Percentiles rank a stretch among this genome's conserved stretches.
Evolutionary conservation across 2,797 vertebrate species (phyloP).

Genomic region (Dermochelys coriacea): DNA sequence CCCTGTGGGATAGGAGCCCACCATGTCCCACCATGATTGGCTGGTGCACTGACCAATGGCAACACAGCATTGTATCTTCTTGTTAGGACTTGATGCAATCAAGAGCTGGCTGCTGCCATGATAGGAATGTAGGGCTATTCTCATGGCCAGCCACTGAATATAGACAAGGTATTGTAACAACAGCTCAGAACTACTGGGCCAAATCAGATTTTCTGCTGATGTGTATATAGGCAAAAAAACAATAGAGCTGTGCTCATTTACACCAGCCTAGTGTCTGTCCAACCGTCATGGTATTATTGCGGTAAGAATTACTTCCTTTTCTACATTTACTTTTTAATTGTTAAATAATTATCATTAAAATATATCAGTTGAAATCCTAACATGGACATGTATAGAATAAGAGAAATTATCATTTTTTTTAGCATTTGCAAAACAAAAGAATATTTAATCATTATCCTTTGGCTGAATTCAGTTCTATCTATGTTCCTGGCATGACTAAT

Average conservation of each 20-base stretch:
- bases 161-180: background rate
- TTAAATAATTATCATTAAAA: background rate
- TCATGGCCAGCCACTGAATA: background rate
- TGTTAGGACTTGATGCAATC: background rate
- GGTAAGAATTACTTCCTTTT: no score
- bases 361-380: background rate
- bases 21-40: background rate
- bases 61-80: background rate
- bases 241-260: background rate
- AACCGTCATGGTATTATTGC: no score
- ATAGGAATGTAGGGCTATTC: no score
- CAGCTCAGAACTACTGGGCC: background rate
- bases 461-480: background rate
- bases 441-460: fast-evolving
- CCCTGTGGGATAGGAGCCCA: background rate
- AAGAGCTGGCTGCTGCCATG: background rate
- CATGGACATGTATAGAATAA: background rate
- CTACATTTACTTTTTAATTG: background rate
- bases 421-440: background rate
- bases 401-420: background rate
- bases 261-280: background rate
- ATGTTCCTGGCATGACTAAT: background rate
- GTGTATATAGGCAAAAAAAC: background rate
- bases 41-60: background rate
- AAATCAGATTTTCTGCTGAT: background rate